Evolutionary conservation across 2,888 invertebrate species (phyloP).

Genomic region (Iselma pallidipennis): DNA sequence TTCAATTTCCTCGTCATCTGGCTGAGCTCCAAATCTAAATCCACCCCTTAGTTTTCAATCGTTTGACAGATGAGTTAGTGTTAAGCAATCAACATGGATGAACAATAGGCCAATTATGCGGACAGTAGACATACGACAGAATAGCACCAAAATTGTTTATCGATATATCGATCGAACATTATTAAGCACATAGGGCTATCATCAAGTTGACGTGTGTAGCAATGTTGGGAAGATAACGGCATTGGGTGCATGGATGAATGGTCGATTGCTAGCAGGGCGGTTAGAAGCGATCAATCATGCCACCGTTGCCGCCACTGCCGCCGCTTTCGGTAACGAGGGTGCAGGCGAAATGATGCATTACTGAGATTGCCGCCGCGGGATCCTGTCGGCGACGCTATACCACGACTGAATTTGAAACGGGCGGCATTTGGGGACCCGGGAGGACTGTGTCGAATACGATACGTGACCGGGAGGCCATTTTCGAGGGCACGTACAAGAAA

Average conservation of each 20-base stretch:
- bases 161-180: constrained; percentile 17
- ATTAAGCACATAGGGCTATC: constrained; percentile 19
- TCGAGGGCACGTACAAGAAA: not conserved
- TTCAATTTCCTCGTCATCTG: constrained; percentile 4
- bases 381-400: constrained; percentile 6
- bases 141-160: constrained; percentile 10
- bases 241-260: constrained; percentile 2
- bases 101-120: constrained; percentile 12
- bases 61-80: constrained; percentile 3
- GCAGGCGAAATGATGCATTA: constrained; percentile 31
- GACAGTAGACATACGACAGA: constrained; percentile 3
- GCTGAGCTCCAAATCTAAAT: not conserved
- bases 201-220: constrained; percentile 25
- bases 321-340: constrained; percentile 22
- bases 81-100: constrained; percentile 7
- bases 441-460: not conserved
- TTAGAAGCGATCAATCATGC: constrained; percentile 20
- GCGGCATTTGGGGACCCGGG: not conserved
- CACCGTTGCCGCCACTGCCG: constrained; percentile 2
- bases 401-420: constrained; percentile 1
- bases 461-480: constrained; percentile 1
- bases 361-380: constrained; percentile 28
- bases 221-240: constrained; percentile 5
- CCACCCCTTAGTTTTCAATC: constrained; percentile 1
- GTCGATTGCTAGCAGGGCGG: constrained; percentile 18